These are phyloP conservation scores for Mythimna lalbum DNA, from an alignment of 2,888 invertebrate genomes.

Conservation along the genomic window DNA sequence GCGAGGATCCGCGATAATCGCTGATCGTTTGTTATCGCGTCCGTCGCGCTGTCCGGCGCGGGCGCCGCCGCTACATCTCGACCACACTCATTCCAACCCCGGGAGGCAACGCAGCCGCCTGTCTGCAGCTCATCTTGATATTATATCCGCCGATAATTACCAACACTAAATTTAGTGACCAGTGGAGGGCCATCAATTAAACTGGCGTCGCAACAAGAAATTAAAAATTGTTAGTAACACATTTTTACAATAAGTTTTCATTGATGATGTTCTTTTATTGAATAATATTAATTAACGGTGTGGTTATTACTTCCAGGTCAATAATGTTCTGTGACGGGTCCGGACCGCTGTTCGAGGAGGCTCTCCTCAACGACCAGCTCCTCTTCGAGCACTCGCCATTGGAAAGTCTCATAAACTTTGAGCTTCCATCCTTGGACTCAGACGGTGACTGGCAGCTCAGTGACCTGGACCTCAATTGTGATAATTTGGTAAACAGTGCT, in stretches of 20 bases:
- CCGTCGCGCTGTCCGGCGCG: conserved; percentile 83
- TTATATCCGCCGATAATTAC: conserved; percentile 47
- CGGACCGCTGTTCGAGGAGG: conserved; percentile 79
- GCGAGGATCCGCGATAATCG: conserved; percentile 83
- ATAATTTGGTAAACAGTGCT: conserved; percentile 81
- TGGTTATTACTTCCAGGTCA: conserved; percentile 72
- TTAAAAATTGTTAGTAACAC: conserved; percentile 48
- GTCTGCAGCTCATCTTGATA: conserved; percentile 73
- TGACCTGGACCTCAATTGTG: conserved; percentile 84
- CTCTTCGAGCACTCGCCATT: conserved; percentile 86
- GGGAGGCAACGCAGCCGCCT: conserved; percentile 79
- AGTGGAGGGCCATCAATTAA: conserved; percentile 38
- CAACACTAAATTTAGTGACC: conserved; percentile 14
- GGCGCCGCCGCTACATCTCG: conserved; percentile 78
- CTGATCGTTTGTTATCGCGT: conserved; percentile 86
- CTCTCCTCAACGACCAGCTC: conserved; percentile 81
- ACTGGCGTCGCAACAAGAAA: conserved; percentile 39
- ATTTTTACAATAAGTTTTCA: conserved; percentile 24
- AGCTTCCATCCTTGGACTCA: conserved; percentile 79
- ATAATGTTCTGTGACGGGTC: conserved; percentile 82
- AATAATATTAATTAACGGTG: conserved; percentile 11
- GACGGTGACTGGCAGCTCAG: conserved; percentile 82
- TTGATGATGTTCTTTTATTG: conserved; percentile 20
- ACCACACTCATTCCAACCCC: conserved; percentile 78
- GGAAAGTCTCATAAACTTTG: conserved; percentile 87